phyloP scores from a whole-genome alignment of 35 echinoderm and acorn worm species.

The Anneissia japonica region DNA sequence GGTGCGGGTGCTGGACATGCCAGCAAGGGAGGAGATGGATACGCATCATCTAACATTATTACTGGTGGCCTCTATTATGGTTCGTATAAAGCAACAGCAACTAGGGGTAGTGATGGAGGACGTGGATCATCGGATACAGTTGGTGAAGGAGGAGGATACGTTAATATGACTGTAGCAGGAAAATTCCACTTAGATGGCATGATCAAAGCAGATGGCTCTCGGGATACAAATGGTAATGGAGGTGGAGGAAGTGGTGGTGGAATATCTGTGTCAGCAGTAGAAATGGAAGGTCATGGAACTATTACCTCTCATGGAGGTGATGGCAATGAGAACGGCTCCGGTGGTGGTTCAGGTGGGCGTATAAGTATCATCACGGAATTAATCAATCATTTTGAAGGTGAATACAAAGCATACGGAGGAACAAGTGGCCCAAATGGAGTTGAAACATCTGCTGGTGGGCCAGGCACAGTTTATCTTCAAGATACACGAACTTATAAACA shows the following conservation, averaged over 20 bases:
- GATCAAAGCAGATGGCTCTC: slow-evolving; percentile 58
- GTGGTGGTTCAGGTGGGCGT: slow-evolving; percentile 81
- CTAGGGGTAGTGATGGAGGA: slow-evolving; percentile 79
- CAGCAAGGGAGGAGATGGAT: slow-evolving; percentile 55
- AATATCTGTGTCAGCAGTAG: slow-evolving; percentile 22
- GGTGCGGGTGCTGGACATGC: slow-evolving; percentile 71
- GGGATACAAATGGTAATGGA: slow-evolving; percentile 6
- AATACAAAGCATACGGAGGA: slow-evolving; percentile 47
- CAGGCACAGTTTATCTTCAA: slow-evolving; percentile 76
- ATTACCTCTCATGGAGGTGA: slow-evolving; percentile 72
- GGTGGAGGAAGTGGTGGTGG: slow-evolving; percentile 81
- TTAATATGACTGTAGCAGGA: slow-evolving; percentile 36
- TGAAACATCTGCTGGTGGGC: slow-evolving; percentile 52
- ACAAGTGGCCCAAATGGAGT: slow-evolving; percentile 11
- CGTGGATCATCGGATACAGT: background rate
- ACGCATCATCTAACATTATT: slow-evolving; percentile 3
- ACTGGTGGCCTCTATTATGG: slow-evolving; percentile 59
- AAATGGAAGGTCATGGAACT: slow-evolving; percentile 66
- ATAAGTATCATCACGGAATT: slow-evolving; percentile 40
- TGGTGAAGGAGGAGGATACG: slow-evolving; percentile 58
- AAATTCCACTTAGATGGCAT: slow-evolving; percentile 65
- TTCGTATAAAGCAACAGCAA: slow-evolving; percentile 44
- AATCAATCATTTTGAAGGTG: slow-evolving; percentile 63
- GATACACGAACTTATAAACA: slow-evolving; percentile 29
- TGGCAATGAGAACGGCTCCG: slow-evolving; percentile 44